Conservation (phyloP, 2,113 vertebrate species). For the Mustela nigripes region DNA sequence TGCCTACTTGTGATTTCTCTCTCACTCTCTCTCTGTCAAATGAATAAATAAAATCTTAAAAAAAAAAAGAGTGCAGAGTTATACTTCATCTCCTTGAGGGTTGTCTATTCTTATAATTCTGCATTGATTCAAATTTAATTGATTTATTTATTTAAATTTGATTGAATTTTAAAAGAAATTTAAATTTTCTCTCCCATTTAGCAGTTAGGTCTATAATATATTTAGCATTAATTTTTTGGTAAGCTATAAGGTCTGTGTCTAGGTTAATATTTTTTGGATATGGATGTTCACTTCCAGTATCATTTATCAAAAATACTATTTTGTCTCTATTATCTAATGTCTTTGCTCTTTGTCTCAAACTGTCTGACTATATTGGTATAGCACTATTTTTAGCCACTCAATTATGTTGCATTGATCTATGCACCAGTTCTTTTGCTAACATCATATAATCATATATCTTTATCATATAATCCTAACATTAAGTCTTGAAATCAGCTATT, state of each 20-base stretch:
- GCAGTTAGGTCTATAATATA: background rate
- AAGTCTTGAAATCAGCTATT: background rate
- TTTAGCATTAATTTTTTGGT: background rate
- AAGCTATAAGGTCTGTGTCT: background rate
- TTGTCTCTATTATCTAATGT: background rate
- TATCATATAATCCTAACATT: background rate
- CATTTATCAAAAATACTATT: background rate
- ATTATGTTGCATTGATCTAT: background rate
- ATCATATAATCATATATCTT: background rate
- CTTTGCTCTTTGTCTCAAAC: background rate
- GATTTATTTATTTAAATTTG: no score
- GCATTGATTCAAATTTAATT: no score
- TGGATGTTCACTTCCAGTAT: background rate
- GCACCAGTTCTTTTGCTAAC: background rate
- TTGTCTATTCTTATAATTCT: background rate
- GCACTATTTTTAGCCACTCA: background rate
- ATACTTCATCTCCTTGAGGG: background rate
- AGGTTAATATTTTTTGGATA: background rate
- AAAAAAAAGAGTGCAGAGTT: background rate
- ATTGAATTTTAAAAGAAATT: background rate
- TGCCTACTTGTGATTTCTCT: no score
- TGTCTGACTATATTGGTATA: background rate
- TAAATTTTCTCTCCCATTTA: background rate
- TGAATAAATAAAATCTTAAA: no score
- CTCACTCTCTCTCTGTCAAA: no score